Evolutionary conservation across 2,888 invertebrate genomes (phyloP), one percentile per base, ranked within the genome.

Genomic region (Ptychoptera contaminata): DNA sequence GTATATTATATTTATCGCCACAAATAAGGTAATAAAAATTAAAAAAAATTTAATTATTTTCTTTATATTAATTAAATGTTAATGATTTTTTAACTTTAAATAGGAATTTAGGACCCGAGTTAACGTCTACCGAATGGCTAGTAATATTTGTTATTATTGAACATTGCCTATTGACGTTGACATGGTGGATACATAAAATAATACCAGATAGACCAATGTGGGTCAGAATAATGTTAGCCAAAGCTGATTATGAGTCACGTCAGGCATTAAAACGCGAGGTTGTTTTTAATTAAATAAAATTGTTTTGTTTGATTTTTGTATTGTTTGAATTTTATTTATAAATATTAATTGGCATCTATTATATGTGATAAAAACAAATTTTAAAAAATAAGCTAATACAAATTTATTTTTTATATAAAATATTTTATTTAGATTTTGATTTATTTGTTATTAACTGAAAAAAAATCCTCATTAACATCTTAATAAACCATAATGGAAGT

Each of bases 181-280:
- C 79, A 49, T 74, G 75, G 50, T 64, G 76, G 11, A 65, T 83
- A 30, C 74, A 78, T 54, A 74, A 75, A 54, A 70, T 75, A 30
- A 82, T 83, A 49, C 77, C 79, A 29, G 81, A 82, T 57, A 72
- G 76, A 46, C 82, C 82, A 3, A 71, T 76, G 50, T 76, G 74
- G 74, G 76, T 79, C 16, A 67, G 76, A 46, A 67, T 77, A 15
- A 74, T 74, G 5, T 58, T 79, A 45, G 74, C 77, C 2, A 73
- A 69, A 55, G 69, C 69, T 42, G 74, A 74, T 55, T 74, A 73
- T 54, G 73, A 75, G 54, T 74, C 76, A 8, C 71, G 72, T 53
- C 70, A 74, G 55, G 78, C 78, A 1, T 65, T 77, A 35, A 78
- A 78, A 47, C 57, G 42, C 8, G 42, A 42, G 16, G 42, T 42